phyloP scores from a whole-genome alignment of 2,113 vertebrate genomes.

The pig (Sus scrofa) region T2T-Sscrofa CM000824.6:191508501-191509000 shows the following conservation, averaged over 20 bases:
- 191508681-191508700: not conserved
- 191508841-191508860: not conserved
- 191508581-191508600: not conserved
- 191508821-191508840: conserved; percentile 10
- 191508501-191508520: not conserved
- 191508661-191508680: not conserved
- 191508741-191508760: not conserved
- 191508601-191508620: not conserved
- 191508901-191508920: not conserved
- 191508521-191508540: not conserved
- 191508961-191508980: conserved; percentile 53
- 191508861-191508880: not conserved
- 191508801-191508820: not conserved
- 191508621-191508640: not conserved
- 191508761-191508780: not conserved
- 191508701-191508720: not conserved
- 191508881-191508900: conserved; percentile 18
- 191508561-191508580: not conserved
- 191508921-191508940: not conserved
- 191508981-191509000: not conserved
- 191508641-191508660: not conserved
- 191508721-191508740: not conserved
- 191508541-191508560: not conserved
- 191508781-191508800: conserved; percentile 5
- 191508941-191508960: not conserved